phyloP scores from a whole-genome alignment of 64 coral and sea anemone species.

The Stichodactyla mertensii region DNA sequence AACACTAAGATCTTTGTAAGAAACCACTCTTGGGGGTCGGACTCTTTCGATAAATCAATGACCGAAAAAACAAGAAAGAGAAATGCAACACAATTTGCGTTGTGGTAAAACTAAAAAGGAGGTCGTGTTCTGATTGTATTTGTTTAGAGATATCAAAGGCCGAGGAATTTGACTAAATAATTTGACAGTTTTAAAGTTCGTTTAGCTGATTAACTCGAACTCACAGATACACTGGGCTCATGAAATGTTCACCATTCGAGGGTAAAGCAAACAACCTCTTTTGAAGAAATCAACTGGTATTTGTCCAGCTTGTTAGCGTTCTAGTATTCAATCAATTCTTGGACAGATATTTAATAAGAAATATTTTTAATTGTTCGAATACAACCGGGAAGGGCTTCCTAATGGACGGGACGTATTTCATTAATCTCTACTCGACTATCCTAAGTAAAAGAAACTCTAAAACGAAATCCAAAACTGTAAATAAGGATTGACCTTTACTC shows the following conservation, averaged over 20 bases:
- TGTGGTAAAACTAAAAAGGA: background rate
- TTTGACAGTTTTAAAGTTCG: background rate
- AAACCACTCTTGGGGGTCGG: background rate
- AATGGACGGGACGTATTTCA: background rate
- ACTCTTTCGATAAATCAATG: background rate
- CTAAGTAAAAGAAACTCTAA: background rate
- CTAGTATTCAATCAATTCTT: slow-evolving; percentile 9
- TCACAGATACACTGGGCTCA: background rate
- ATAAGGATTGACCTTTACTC: background rate
- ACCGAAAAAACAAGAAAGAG: background rate
- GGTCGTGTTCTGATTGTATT: background rate
- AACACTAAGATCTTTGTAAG: background rate
- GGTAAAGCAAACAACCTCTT: background rate
- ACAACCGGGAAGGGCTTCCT: background rate
- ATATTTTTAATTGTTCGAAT: background rate
- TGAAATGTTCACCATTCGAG: background rate
- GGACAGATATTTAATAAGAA: background rate
- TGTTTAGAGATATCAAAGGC: background rate
- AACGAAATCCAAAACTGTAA: background rate
- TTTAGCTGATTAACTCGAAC: slow-evolving; percentile 6
- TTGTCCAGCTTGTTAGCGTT: slow-evolving; percentile 4
- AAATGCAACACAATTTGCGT: background rate
- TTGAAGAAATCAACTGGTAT: background rate
- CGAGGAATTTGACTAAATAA: background rate
- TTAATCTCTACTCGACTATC: background rate